Conservation (phyloP, 2,888 invertebrate genomes). For the Orchesella flavescens region DNA sequence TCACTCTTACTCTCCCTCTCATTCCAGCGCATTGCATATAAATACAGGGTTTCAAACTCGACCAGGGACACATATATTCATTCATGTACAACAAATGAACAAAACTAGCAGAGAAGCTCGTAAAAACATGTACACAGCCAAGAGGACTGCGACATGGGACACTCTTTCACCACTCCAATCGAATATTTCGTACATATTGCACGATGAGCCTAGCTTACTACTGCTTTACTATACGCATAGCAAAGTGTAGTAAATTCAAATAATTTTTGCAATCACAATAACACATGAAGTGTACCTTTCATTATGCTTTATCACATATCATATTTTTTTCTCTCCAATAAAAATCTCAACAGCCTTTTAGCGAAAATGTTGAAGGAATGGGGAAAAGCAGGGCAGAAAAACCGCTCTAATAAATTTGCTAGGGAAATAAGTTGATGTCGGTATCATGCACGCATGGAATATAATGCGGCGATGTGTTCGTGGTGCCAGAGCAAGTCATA, state of each 20-base stretch:
- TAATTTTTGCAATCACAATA: slow-evolving; percentile 22
- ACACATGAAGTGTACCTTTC: background rate
- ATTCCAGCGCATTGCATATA: background rate
- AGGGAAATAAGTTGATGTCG: background rate
- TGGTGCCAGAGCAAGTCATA: slow-evolving; percentile 12
- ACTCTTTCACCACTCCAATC: background rate
- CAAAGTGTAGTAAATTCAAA: background rate
- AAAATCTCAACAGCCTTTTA: slow-evolving; percentile 25
- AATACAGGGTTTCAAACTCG: slow-evolving; percentile 14
- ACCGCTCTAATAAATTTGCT: too few relatives aligned
- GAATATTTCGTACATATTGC: background rate
- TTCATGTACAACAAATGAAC: slow-evolving; percentile 11
- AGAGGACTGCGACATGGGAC: slow-evolving; percentile 16
- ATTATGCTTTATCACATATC: slow-evolving; percentile 15
- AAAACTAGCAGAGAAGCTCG: background rate
- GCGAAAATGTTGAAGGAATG: too few relatives aligned
- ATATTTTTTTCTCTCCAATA: background rate
- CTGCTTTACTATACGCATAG: background rate
- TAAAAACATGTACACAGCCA: background rate
- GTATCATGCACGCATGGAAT: background rate
- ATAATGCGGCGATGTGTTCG: background rate
- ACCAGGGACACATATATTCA: slow-evolving; percentile 35
- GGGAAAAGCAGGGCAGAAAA: too few relatives aligned
- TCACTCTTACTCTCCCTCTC: background rate
- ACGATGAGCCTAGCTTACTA: background rate